Base-by-base conservation (phyloP, 2,113 vertebrate genomes). In the Catharus minimus region DNA sequence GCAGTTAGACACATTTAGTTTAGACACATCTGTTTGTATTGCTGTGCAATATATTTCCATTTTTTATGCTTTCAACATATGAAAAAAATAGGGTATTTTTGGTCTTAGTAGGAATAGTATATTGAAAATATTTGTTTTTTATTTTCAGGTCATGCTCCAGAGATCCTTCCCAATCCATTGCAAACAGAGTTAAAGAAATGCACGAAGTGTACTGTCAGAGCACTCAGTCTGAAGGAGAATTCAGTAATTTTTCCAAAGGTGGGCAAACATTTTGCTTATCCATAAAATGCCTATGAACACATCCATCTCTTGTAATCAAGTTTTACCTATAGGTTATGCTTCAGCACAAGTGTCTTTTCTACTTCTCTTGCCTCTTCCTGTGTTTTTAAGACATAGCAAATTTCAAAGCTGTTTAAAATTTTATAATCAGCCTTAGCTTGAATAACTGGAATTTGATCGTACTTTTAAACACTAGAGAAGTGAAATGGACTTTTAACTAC, bases 101-200 rank as follows among this genome's bases (percentile, higher is more conserved):
- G 5, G 2, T 72, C 30, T 66, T 41, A 8, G 46, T 30, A 73
- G 28, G n/a, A 92, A 66, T 5, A 65, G 50, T 27, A 18, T 38
- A 28, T 69, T 82, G 36, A 89, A 65, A 72, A 52, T 13, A 7
- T 28, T 77, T 53, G 2, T 18, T 66, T 96, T 90, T 46, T 81
- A 19, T 91, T 93, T 94, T 67, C 92, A 99, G 99, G 88, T 75
- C 96, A 5, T 99, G 99, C 96, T 97, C 98, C 91, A 98, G 98
- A 96, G 98, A 99, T 96, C 99, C 99, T 80, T 98, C 98, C 76
- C 96, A 98, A 57, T 91, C 97, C 65, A 98, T 99, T 95, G 95
- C 95, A 56, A 96, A 90, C 81, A 98, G 98, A 95, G 90, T 99
- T 68, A 98, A 97, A 95, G 98, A 99, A 79, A 99, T 99, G 99